phyloP scores from a whole-genome alignment of 2,113 vertebrate species.

The Amazona guildingii region DNA sequence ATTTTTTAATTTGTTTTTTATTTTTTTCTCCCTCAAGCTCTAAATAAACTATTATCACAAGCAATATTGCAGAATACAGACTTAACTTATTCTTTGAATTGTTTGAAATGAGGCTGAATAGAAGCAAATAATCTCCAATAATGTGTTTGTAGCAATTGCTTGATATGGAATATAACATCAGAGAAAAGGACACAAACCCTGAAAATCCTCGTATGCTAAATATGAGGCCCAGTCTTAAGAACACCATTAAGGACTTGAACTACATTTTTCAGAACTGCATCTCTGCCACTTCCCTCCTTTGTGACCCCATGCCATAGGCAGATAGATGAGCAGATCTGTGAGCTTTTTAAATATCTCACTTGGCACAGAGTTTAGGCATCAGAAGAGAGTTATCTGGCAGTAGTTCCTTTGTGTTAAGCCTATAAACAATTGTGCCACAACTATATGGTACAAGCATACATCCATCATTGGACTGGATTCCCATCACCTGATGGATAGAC shows the following conservation, averaged over 20 bases:
- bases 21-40: neutral
- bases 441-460: neutral
- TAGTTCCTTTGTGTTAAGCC: neutral
- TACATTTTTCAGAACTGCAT: neutral
- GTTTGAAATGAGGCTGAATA: neutral
- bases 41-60: neutral
- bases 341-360: neutral
- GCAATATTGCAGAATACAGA: neutral
- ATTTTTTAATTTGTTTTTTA: neutral
- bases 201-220: fast-evolving
- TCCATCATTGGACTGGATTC: neutral
- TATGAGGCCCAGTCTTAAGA: neutral
- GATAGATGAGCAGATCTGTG: neutral
- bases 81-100: neutral
- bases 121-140: neutral
- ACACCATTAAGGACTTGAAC: neutral
- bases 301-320: neutral
- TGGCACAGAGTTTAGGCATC: neutral
- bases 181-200: neutral
- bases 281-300: neutral
- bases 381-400: neutral
- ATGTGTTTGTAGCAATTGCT: neutral
- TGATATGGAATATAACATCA: neutral
- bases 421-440: neutral
- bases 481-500: neutral